Base-by-base conservation (phyloP, 2,888 invertebrate species). In the Microdon myrmicae region DNA sequence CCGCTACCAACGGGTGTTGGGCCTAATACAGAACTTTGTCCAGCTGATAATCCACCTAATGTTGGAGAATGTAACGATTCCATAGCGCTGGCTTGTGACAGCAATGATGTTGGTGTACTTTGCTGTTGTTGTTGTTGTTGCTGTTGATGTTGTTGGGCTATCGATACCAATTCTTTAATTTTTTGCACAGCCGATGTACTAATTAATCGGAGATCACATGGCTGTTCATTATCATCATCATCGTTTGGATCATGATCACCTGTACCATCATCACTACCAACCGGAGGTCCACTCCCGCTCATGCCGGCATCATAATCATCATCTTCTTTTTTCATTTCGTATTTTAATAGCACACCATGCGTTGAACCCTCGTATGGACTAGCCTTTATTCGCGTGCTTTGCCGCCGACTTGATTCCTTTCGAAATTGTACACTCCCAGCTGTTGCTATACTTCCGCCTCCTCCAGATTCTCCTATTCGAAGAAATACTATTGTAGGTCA, bases 191-290 rank as follows among this genome's bases (percentile, higher is more conserved):
- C 71, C 49, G 68, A 69, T 17, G 71, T 69, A 22, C 69, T 71
- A 31, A 71, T 68, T 28, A 77, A 69, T 28, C 79, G 73, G 60
- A 80, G 69, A 72, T 80, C 80, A 68, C 76, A 80, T 7, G 80
- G 80, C 58, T 80, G 55, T 56, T 74, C 76, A 61, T 73, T 72
- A 47, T 71, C 72, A 32, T 69, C 67, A 7, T 70, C 69, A 10
- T 70, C 72, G 16, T 47, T 64, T 20, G 29, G 45, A 34, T 58
- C 51, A 12, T 72, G 70, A 7, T 71, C 68, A 28, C 71, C 69
- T 16, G 66, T 61, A 32, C 69, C 69, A 39, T 70, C 68, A 12
- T 26, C 45, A 32, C 32, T 56, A 41, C 43, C 49, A 66, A 61
- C 43, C 37, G 47, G 28, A 28, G 31, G 44, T 28, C 69, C 64